Evolutionary conservation across 2,888 invertebrate species (phyloP).

Genomic region (Ichneumoninae sp.): DNA sequence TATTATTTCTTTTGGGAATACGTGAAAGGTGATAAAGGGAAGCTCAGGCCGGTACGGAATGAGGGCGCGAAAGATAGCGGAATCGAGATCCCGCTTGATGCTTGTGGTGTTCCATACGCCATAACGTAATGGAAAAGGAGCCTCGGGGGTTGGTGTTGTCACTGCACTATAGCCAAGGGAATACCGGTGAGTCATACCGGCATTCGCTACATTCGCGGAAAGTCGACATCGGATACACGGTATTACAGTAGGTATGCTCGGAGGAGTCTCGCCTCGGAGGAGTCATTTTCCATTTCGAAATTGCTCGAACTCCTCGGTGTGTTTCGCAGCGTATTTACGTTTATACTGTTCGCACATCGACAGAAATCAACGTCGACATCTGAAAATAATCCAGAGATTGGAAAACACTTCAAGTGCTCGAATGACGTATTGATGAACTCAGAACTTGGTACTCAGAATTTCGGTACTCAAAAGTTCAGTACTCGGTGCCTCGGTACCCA

Average conservation of each 20-base stretch:
- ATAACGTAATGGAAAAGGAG: conserved; percentile 67
- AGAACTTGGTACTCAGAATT: no score
- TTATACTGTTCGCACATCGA: not conserved
- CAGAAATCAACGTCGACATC: not conserved
- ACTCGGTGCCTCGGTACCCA: not conserved
- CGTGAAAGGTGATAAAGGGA: conserved; percentile 8
- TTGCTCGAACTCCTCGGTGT: not conserved
- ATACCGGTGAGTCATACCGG: conserved; percentile 35
- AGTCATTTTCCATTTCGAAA: conserved; percentile 48
- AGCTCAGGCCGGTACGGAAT: not conserved
- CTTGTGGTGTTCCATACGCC: conserved; percentile 57
- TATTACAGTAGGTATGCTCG: conserved; percentile 47
- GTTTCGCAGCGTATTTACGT: not conserved
- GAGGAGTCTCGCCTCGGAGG: conserved; percentile 43
- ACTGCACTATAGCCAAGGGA: conserved; percentile 41
- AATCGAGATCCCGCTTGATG: conserved; percentile 43
- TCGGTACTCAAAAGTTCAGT: no score
- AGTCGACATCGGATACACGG: conserved; percentile 50
- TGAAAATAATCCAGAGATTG: not conserved
- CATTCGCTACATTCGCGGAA: conserved; percentile 45
- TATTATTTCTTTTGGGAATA: conserved; percentile 63
- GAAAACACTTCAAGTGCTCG: not conserved
- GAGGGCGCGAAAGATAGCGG: conserved; percentile 18
- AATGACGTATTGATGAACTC: not conserved
- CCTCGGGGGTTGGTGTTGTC: conserved; percentile 56